Base-by-base conservation (phyloP, 2,888 invertebrate species). In the Trichogramma dendrolimi region DNA sequence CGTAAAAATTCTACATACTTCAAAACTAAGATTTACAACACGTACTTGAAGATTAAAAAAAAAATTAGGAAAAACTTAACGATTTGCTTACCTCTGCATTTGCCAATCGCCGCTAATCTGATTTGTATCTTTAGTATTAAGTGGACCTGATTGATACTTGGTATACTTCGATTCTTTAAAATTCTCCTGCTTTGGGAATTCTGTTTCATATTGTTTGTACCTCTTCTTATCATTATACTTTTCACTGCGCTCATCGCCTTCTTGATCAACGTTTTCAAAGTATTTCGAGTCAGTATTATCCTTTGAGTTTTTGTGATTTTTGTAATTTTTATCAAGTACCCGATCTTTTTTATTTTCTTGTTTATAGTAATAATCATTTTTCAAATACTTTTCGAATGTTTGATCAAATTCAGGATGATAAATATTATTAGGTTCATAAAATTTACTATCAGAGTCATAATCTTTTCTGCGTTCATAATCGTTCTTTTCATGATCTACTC, bases 51-150 rank as follows among this genome's bases (percentile, higher is more conserved):
- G 27, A 27, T 27, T 14, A 14, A 14, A 27, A 27, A 27, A 27
- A 27, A 27, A n/a, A n/a, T n/a, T n/a, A n/a, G n/a, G n/a, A n/a
- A n/a, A n/a, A 27, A 27, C 1, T 27, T 27, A 27, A 27, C 3
- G 3, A 27, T 27, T 27, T 27, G 6, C 14, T 6, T 60, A 67
- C 67, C 67, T 62, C n/a, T 67, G 62, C 10, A 61, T 55, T 11
- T 67, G 67, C 65, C 67, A 66, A n/a, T 64, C 64, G 6, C 58
- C 61, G 40, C 40, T 60, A 6, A 42, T 10, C 7, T 52, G 55
- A 41, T 61, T 59, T 58, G 55, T 64, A 39, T 64, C 58, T 10
- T 64, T 57, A 11, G 49, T 62, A 40, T 67, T 55, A 39, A 41
- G 47, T 38, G 58, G 47, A 2, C 58, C 47, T 58, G 10, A 44